Evolutionary conservation across 2,797 vertebrate genomes (phyloP).

Genomic region (Coendou prehensilis): DNA sequence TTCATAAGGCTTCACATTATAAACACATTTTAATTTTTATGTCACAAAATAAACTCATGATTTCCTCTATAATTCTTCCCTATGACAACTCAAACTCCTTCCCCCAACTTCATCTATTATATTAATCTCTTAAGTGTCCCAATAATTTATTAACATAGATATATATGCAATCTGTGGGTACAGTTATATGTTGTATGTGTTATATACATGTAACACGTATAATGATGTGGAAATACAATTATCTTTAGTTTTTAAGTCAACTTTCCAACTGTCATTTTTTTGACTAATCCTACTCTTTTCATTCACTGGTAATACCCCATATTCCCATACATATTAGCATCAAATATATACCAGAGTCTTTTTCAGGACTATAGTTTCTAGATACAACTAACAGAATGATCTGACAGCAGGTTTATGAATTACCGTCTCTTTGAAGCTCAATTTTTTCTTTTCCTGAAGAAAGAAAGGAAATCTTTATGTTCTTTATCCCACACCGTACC

Average conservation of each 20-base stretch:
- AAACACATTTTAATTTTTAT: not conserved
- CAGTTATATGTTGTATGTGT: not conserved
- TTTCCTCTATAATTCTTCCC: not conserved
- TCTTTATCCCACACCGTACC: not conserved
- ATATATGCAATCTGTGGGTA: not conserved
- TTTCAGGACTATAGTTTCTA: not conserved
- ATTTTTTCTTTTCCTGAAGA: not conserved
- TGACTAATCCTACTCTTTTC: not conserved
- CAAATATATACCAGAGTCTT: not conserved
- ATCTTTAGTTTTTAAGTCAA: not conserved
- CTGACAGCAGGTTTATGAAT: not conserved
- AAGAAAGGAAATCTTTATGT: not conserved
- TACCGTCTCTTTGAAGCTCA: not conserved
- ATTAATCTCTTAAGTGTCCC: not conserved
- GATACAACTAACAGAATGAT: not conserved
- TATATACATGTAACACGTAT: not conserved
- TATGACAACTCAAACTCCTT: not conserved
- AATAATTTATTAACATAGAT: slow-evolving; percentile 8
- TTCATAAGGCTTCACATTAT: not conserved
- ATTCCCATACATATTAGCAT: not conserved
- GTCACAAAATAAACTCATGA: not conserved
- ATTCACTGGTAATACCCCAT: not conserved
- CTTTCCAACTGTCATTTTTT: not conserved
- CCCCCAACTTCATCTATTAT: not conserved
- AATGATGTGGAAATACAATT: not conserved